Base-by-base conservation (phyloP, 2,888 invertebrate species). In the Plagiodera versicolora region DNA sequence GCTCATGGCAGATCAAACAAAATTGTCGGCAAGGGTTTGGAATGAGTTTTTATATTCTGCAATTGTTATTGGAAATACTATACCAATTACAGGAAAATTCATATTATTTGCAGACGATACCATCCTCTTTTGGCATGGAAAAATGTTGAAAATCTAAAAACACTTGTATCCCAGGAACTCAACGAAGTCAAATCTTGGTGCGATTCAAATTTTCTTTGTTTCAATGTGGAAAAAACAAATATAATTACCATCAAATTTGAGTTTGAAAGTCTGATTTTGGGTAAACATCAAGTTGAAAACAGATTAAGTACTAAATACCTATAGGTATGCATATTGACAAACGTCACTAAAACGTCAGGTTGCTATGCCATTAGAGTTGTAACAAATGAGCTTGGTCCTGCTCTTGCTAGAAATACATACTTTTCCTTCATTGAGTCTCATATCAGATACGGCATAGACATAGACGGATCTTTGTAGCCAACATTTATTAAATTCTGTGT, bases 131-230 rank as follows among this genome's bases (percentile, higher is more conserved):
- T 50, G 30, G 30, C 50, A 50, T 50, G 28, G 50, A 17, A 24
- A 50, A 50, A 30, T 50, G 16, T 49, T 16, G 49, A 49, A 9
- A 49, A n/a, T 24, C 49, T 49, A 49, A 49, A 49, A n/a, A 24
- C 28, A 49, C 28, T 49, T n/a, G 28, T 49, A 49, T 2, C 24
- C 24, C 49, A 49, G 24, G 24, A 49, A 49, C 49, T 28, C 49
- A 24, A 28, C 49, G 28, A 49, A 49, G 49, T 24, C 49, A 49
- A 49, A 24, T 49, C 28, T 49, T 50, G 30, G 30, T 50, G 30
- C 30, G 18, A 30, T 30, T 30, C 50, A 30, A 50, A 50, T 14
- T 18, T 1, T 30, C 30, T 30, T 1, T 50, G 39, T 6, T 39
- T 39, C 14, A 39, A 39, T 39, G 16, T 50, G 30, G 11, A 50